A percentile compares a stretch with the other conserved stretches of the same genome.
These are phyloP conservation scores for Planiliza haematocheilus DNA, from an alignment of 2,113 vertebrate genomes.

Conservation along the genomic window DNA sequence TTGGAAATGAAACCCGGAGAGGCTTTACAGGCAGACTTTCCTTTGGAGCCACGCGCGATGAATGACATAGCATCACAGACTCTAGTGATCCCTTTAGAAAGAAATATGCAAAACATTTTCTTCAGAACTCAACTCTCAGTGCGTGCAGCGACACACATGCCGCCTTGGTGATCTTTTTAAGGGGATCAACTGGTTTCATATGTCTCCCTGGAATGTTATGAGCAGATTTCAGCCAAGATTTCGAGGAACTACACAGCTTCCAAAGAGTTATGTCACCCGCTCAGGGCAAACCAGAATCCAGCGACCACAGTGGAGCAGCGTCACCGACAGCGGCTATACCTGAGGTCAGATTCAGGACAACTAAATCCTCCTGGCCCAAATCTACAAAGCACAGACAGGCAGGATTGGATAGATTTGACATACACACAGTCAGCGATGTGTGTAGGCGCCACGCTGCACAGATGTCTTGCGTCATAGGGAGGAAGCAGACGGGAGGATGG, in stretches of 20 bases:
- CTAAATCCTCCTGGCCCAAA: constrained; percentile 72
- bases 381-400: constrained; percentile 55
- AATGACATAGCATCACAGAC: constrained; percentile 20
- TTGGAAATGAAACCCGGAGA: constrained; percentile 56
- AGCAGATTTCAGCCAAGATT: constrained; percentile 34
- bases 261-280: neutral
- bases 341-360: constrained; percentile 58
- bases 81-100: neutral
- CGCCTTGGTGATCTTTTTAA: constrained; percentile 11
- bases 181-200: constrained; percentile 22
- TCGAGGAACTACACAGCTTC: constrained; percentile 32
- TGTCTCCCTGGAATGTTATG: neutral
- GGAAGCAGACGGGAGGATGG: constrained; percentile 24
- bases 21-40: constrained; percentile 54
- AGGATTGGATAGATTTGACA: constrained; percentile 44
- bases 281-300: constrained; percentile 2
- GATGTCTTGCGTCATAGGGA: constrained; percentile 21
- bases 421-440: constrained; percentile 37
- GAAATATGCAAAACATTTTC: neutral
- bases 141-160: no score
- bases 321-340: constrained; percentile 18
- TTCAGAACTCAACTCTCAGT: neutral
- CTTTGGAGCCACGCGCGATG: constrained; percentile 17
- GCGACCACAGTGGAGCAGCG: neutral
- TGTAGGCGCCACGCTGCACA: constrained; percentile 7